A percentile compares a stretch with the other conserved stretches of the same genome.
These are phyloP conservation scores for Wiebesia pumilae DNA, from an alignment of 1,140 invertebrate genomes.

Conservation along the genomic window DNA sequence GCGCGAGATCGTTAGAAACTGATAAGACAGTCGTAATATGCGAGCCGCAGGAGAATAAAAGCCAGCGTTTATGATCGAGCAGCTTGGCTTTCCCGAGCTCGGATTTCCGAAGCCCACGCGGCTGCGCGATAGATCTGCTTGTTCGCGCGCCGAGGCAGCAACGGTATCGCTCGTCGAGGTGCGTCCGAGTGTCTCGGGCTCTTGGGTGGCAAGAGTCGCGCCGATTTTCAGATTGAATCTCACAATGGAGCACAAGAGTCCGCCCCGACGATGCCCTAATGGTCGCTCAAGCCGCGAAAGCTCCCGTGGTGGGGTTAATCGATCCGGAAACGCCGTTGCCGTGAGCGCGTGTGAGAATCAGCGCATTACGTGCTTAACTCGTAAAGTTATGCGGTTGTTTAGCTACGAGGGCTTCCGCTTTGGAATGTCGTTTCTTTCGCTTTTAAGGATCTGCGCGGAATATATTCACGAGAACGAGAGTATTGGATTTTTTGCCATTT, in stretches of 20 bases:
- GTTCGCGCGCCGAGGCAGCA: neutral
- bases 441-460: neutral
- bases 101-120: conserved; percentile 5
- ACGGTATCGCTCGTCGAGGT: conserved; percentile 24
- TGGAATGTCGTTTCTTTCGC: neutral
- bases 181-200: neutral
- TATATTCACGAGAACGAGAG: neutral
- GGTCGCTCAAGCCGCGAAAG: neutral
- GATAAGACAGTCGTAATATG: neutral
- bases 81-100: neutral
- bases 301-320: conserved; percentile 6
- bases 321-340: neutral
- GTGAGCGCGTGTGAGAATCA: neutral
- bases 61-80: neutral
- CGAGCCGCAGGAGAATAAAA: neutral
- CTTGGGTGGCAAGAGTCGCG: conserved; percentile 13
- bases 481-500: neutral
- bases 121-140: conserved; percentile 1
- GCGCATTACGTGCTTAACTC: neutral
- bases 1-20: neutral
- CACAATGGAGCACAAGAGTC: neutral
- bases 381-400: neutral
- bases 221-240: conserved; percentile 23
- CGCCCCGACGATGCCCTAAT: neutral
- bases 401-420: neutral